Evolutionary conservation across 35 echinoderm and acorn worm genomes (phyloP).

Genomic region (Patiria miniata): DNA sequence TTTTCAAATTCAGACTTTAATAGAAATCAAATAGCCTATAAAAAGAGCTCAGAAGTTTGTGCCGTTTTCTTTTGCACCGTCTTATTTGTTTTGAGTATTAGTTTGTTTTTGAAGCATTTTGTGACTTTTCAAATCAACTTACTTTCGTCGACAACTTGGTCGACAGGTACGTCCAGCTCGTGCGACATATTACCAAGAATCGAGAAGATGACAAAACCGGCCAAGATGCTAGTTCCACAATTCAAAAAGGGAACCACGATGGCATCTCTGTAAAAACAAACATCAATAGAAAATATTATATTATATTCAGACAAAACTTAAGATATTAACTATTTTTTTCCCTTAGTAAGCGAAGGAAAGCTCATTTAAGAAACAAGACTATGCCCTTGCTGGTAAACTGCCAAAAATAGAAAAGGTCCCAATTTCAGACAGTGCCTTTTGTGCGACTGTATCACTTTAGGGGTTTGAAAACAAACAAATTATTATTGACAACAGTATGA

Average conservation of each 20-base stretch:
- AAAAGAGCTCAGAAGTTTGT: too few species aligned
- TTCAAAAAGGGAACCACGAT: constrained; percentile 84
- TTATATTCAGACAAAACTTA: too few species aligned
- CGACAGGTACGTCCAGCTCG: constrained; percentile 51
- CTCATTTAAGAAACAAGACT: not conserved
- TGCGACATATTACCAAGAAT: constrained; percentile 78
- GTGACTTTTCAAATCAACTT: too few species aligned
- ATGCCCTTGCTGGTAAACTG: not conserved
- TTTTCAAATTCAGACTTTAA: too few species aligned
- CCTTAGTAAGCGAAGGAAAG: not conserved
- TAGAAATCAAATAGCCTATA: too few species aligned
- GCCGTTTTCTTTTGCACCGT: too few species aligned
- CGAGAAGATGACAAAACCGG: constrained; percentile 93
- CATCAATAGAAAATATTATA: not conserved
- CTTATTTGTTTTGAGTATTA: too few species aligned
- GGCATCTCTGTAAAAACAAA: constrained; percentile 67
- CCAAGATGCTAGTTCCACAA: constrained; percentile 88
- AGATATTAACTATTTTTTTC: not conserved
- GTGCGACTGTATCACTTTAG: too few species aligned
- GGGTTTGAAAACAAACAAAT: too few species aligned
- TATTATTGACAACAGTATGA: too few species aligned
- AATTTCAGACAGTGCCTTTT: too few species aligned
- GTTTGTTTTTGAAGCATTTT: too few species aligned
- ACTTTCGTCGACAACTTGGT: constrained; percentile 58
- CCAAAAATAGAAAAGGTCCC: not conserved